A percentile compares a stretch with the other conserved stretches of the same genome.
phyloP scores from a whole-genome alignment of 2,888 invertebrate genomes.

The Plebejus argus region DNA sequence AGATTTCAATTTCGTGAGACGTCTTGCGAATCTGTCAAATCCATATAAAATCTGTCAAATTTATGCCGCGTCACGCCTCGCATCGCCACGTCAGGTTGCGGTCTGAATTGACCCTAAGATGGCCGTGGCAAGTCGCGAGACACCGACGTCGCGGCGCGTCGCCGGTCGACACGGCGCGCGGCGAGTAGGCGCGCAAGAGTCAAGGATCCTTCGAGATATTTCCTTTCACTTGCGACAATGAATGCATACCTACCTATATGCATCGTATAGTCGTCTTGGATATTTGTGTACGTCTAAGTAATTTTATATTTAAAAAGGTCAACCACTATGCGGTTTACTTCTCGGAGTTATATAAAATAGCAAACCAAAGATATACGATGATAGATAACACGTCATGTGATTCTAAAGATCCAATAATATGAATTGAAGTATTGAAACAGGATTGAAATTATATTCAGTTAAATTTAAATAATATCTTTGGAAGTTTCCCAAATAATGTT shows the following conservation, averaged over 20 bases:
- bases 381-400: background rate
- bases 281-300: constrained; percentile 42
- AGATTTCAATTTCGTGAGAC: too few species aligned
- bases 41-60: too few species aligned
- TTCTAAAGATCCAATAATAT: background rate
- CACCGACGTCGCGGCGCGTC: constrained; percentile 47
- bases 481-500: background rate
- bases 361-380: background rate
- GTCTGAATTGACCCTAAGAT: too few species aligned
- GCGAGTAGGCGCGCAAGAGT: constrained; percentile 71
- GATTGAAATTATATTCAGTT: background rate
- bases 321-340: constrained; percentile 40
- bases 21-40: too few species aligned
- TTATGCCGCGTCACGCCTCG: too few species aligned
- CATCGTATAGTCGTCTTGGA: constrained; percentile 42
- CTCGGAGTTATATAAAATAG: background rate
- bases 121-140: constrained; percentile 35
- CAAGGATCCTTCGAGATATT: constrained; percentile 79
- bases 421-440: background rate
- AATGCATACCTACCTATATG: constrained; percentile 50
- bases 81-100: too few species aligned
- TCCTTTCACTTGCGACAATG: constrained; percentile 80
- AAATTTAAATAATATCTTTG: background rate
- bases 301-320: constrained; percentile 45
- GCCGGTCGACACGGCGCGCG: constrained; percentile 43